Evolutionary conservation across 2,113 vertebrate species (phyloP).

Genomic region (Cyanocitta stelleri): DNA sequence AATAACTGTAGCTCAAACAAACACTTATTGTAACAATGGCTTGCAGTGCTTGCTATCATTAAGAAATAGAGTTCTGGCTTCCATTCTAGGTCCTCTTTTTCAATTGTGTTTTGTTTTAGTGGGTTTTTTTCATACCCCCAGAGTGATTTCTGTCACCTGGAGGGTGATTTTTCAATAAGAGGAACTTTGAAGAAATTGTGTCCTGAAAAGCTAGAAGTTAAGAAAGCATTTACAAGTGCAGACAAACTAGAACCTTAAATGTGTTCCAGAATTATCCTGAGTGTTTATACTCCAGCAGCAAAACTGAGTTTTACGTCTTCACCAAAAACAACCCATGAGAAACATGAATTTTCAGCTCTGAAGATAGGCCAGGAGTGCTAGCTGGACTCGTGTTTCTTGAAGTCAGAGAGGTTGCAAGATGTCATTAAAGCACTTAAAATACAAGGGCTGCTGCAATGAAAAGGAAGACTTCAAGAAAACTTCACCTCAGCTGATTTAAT

Average conservation of each 20-base stretch:
- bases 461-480: neutral
- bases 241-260: neutral
- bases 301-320: neutral
- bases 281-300: neutral
- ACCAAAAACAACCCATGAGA: neutral
- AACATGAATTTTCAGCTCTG: neutral
- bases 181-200: neutral
- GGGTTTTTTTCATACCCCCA: neutral
- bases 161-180: neutral
- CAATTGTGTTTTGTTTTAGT: neutral
- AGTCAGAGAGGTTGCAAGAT: neutral
- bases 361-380: neutral
- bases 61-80: neutral
- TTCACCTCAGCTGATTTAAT: neutral
- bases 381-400: neutral
- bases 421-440: neutral
- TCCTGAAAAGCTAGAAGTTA: neutral
- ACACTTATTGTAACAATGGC: neutral
- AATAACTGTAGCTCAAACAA: conserved; percentile 48
- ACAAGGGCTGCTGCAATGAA: neutral
- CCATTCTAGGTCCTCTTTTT: neutral
- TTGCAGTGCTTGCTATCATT: neutral
- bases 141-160: neutral
- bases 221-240: neutral
- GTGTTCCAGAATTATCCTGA: neutral